Percentiles rank a stretch among this genome's conserved stretches.
Conservation (phyloP, 2,888 invertebrate genomes). For the Leucozona laternaria region DNA sequence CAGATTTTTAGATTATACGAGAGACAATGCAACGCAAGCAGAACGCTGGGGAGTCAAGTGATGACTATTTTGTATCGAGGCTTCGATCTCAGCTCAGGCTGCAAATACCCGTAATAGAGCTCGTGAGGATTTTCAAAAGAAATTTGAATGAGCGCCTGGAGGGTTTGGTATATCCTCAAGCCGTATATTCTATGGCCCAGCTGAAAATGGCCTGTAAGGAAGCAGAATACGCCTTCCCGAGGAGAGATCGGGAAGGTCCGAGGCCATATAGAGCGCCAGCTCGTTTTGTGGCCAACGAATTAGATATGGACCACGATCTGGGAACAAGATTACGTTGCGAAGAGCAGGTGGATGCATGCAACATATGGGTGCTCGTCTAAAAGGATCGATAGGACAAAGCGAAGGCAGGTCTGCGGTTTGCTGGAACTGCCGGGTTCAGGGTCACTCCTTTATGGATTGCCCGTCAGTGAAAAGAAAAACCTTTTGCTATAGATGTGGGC, state of each 20-base stretch:
- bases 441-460: background rate
- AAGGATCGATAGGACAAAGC: rapidly evolving
- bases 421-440: background rate
- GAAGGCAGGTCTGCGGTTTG: background rate
- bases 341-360: background rate
- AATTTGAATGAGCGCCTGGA: no score
- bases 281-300: background rate
- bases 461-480: background rate
- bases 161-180: no score
- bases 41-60: conserved; percentile 23
- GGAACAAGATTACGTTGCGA: no score
- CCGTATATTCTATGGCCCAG: no score
- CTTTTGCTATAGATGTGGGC: conserved; percentile 2
- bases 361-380: background rate
- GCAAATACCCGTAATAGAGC: no score
- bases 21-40: conserved; percentile 13
- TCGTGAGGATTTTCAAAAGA: no score
- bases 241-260: background rate
- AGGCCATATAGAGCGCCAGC: background rate
- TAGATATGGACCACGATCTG: background rate
- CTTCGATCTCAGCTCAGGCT: no score
- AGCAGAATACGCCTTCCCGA: no score
- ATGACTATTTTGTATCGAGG: conserved; percentile 11
- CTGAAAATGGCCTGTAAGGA: no score
- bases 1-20: conserved; percentile 9